These are phyloP conservation scores for Cheilosia scutellata DNA, from an alignment of 2,888 invertebrate species.

Conservation along the genomic window DNA sequence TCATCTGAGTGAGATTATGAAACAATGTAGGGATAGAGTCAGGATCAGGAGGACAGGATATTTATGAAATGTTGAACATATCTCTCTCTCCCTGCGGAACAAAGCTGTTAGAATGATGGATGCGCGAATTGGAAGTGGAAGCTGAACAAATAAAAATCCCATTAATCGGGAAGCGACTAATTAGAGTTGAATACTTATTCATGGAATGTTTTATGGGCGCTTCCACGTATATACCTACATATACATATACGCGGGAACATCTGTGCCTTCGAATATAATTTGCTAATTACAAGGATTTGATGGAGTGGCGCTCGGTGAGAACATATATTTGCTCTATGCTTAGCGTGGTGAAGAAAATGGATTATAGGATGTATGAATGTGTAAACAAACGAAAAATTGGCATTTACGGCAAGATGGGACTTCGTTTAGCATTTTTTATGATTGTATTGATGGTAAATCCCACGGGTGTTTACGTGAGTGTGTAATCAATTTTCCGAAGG, in stretches of 20 bases:
- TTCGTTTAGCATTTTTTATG: too few relatives aligned
- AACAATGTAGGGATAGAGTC: too few relatives aligned
- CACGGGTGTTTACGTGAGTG: too few relatives aligned
- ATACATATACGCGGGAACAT: background rate
- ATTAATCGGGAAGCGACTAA: conserved; percentile 23
- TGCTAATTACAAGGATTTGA: conserved; percentile 10
- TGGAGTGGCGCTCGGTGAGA: background rate
- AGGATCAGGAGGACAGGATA: background rate
- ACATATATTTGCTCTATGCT: too few relatives aligned
- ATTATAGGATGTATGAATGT: too few relatives aligned
- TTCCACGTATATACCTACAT: too few relatives aligned
- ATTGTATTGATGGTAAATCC: too few relatives aligned
- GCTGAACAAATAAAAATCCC: conserved; percentile 33
- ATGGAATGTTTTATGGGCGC: conserved; percentile 21
- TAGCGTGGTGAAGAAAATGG: too few relatives aligned
- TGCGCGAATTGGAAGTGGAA: background rate
- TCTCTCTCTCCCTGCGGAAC: background rate
- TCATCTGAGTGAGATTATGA: too few relatives aligned
- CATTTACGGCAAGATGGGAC: too few relatives aligned
- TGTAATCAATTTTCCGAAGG: too few relatives aligned
- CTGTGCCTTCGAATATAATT: conserved; percentile 12
- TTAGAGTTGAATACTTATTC: conserved; percentile 25
- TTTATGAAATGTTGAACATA: background rate
- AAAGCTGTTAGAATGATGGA: conserved; percentile 35
- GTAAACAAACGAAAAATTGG: too few relatives aligned